Base-by-base conservation (phyloP, 2,797 vertebrate genomes). In the Platalea minor region DNA sequence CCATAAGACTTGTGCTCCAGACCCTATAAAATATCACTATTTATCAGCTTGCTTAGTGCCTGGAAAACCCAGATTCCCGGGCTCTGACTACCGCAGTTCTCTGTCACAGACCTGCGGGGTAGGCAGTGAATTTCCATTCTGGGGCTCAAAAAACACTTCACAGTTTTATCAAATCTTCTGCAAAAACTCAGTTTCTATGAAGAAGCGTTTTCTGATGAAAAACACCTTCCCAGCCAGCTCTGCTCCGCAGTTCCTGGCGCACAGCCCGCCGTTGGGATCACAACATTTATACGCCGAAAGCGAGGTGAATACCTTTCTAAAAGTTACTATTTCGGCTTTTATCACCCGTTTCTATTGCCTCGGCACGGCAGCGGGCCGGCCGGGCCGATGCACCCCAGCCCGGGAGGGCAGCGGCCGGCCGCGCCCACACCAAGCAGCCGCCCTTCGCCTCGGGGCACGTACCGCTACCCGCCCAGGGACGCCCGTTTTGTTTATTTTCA, bases 401-500 rank as follows among this genome's bases (percentile, higher is more conserved):
- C 28, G 33, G 18, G 5, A 11, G 17, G 20, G 61, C 41, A 18
- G 61, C 15, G 61, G 35, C 35, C 24, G 23, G 24, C 54, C 37
- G 16, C 28, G 24, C 41, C 41, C n/a, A 11, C 46, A 21, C 46
- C 46, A 21, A 48, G 25, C 37, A 2, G 35, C 16, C 43, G 12
- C 57, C 20, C 24, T 7, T 19, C 37, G 5, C 59, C 64, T 31
- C 63, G 1, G 15, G 37, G 14, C 43, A 3, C 7, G 15, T 24
- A 31, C 59, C 12, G 10, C 35, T 2, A 10, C 28, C 20, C 25
- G 17, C 25, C 67, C 14, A 3, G 37, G 5, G 20, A 29, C 37
- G 5, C 2, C 0, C 8, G 11, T 5, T 18, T 28, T 2, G 3
- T 31, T 24, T 1, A 0, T 26, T 23, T 14, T 6, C 43, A 6